These are phyloP conservation scores for Microctonus brassicae DNA, from an alignment of 2,888 invertebrate species.

Conservation along the genomic window DNA sequence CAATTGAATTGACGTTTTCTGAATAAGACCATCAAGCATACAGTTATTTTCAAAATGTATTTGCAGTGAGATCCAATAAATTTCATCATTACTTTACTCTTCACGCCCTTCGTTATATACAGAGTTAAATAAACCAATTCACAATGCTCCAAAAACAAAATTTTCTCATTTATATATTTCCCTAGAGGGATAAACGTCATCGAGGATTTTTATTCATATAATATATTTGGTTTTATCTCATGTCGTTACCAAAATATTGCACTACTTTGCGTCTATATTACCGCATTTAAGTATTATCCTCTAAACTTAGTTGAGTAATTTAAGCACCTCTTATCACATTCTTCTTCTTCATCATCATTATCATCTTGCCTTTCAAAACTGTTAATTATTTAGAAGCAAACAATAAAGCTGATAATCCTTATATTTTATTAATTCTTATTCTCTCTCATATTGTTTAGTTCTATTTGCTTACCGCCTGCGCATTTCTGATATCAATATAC, in stretches of 20 bases:
- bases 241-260: background rate
- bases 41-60: background rate
- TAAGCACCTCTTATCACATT: background rate
- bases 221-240: background rate
- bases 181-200: background rate
- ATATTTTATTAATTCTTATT: background rate
- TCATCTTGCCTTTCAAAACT: background rate
- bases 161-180: background rate
- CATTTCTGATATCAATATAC: background rate
- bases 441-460: background rate
- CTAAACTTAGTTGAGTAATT: background rate
- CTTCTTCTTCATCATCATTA: background rate
- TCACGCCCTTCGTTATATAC: background rate
- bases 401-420: background rate
- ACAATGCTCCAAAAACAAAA: background rate
- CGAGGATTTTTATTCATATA: background rate
- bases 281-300: background rate
- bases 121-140: constrained; percentile 17
- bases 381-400: background rate
- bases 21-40: constrained; percentile 10
- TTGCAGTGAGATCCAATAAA: constrained; percentile 22
- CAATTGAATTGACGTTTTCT: background rate
- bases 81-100: background rate
- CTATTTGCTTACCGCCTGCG: background rate
- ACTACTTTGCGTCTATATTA: background rate